Conservation (phyloP, 2,113 vertebrate genomes). For the Chrysochloris asiatica region DNA sequence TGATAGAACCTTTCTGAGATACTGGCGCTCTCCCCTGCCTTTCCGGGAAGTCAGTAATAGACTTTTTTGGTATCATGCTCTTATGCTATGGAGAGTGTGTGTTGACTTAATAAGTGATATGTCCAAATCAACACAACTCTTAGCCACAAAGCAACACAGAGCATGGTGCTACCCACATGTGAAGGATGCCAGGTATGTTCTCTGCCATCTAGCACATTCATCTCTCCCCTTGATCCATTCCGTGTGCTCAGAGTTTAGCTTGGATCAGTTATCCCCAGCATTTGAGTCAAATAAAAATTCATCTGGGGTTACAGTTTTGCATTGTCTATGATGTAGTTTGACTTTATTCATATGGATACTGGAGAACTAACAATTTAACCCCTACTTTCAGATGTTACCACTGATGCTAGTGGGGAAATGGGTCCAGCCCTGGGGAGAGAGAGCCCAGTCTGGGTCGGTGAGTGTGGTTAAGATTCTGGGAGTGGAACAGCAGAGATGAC, state of each 20-base stretch:
- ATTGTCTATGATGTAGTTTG: neutral
- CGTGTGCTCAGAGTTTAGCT: neutral
- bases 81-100: neutral
- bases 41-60: neutral
- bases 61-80: neutral
- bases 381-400: neutral
- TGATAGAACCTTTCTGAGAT: neutral
- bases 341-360: neutral
- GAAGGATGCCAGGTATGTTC: neutral
- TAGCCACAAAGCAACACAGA: neutral
- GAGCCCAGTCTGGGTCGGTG: accelerated
- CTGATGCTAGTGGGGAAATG: neutral
- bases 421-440: neutral
- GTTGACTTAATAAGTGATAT: accelerated
- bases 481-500: neutral
- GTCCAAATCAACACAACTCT: neutral
- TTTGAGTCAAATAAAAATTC: neutral
- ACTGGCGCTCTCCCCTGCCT: neutral
- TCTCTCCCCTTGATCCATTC: neutral
- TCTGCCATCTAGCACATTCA: neutral
- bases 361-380: neutral
- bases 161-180: neutral
- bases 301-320: neutral
- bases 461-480: neutral
- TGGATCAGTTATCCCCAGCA: neutral